Evolutionary conservation across 2,888 invertebrate species (phyloP).

Genomic region (Scaptomyza caliginosa): DNA sequence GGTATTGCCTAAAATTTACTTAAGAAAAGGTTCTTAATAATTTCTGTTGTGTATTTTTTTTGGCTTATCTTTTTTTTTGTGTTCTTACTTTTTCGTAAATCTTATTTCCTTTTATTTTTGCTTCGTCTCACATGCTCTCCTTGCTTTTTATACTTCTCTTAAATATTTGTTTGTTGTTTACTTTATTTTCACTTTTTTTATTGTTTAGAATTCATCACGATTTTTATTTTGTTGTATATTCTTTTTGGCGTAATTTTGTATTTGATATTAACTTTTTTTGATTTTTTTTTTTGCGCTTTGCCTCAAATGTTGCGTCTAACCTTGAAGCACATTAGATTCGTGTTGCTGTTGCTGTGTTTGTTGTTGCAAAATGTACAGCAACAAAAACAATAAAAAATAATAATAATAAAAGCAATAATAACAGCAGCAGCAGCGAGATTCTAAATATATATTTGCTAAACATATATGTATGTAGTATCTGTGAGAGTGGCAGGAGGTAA

Average conservation of each 20-base stretch:
- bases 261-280: constrained; percentile 34
- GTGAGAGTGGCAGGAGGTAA: constrained; percentile 17
- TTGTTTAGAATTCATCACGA: constrained; percentile 77
- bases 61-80: constrained; percentile 23
- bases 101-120: constrained; percentile 2
- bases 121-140: constrained; percentile 8
- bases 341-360: constrained; percentile 45
- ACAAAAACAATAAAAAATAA: constrained; percentile 22
- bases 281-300: constrained; percentile 26
- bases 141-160: constrained; percentile 11
- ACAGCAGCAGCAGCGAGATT: constrained; percentile 26
- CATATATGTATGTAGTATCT: constrained; percentile 35
- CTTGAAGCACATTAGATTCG: constrained; percentile 76
- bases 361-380: constrained; percentile 54
- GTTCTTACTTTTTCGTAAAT: constrained; percentile 6
- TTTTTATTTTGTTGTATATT: constrained; percentile 66
- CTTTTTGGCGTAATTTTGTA: constrained; percentile 27
- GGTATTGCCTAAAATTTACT: constrained; percentile 8
- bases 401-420: constrained; percentile 24
- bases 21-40: constrained; percentile 26
- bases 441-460: constrained; percentile 51
- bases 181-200: constrained; percentile 42
- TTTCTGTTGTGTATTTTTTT: constrained; percentile 19
- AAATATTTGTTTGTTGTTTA: constrained; percentile 58
- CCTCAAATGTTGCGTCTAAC: constrained; percentile 58